Percentiles rank a stretch among this genome's conserved stretches.
Evolutionary conservation across 1,140 invertebrate genomes (phyloP).

Genomic region (Meloidogyne hapla): DNA sequence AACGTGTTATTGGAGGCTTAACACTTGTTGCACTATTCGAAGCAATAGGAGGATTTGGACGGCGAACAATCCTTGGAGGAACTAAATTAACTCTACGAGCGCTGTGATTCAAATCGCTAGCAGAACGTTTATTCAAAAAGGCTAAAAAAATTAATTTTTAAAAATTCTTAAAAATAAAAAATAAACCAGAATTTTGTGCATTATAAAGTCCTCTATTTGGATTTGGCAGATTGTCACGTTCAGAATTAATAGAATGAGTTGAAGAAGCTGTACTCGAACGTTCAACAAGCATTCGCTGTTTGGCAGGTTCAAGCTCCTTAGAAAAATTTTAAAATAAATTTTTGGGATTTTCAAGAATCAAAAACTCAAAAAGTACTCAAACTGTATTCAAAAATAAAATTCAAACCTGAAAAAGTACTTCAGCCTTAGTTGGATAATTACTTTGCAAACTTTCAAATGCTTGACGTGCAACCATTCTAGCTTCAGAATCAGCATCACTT

Average conservation of each 20-base stretch:
- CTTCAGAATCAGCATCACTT: constrained; percentile 85
- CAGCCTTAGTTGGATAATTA: constrained; percentile 85
- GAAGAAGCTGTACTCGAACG: constrained; percentile 66
- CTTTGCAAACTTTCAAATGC: constrained; percentile 86
- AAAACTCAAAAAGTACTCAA: no score
- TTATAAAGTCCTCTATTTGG: constrained; percentile 36
- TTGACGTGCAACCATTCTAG: constrained; percentile 69
- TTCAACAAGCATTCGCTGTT: constrained; percentile 78
- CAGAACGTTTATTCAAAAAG: constrained; percentile 71
- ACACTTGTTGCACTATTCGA: constrained; percentile 1
- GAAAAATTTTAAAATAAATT: constrained; percentile 7
- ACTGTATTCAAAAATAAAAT: constrained; percentile 26
- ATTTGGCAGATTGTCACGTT: constrained; percentile 47
- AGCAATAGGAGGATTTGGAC: constrained; percentile 30
- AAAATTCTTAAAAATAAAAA: constrained; percentile 27
- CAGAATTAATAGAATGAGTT: constrained; percentile 62
- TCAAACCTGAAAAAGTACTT: constrained; percentile 73
- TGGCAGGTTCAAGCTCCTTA: constrained; percentile 75
- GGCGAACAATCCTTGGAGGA: constrained; percentile 26
- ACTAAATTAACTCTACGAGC: constrained; percentile 26
- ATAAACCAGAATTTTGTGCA: constrained; percentile 35
- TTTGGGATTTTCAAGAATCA: no score
- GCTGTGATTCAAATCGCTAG: constrained; percentile 79
- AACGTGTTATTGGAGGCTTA: constrained; percentile 32
- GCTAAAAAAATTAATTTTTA: constrained; percentile 29